These are phyloP conservation scores for Adrianichthys oophorus DNA, from an alignment of 2,797 vertebrate genomes.

Conservation along the genomic window DNA sequence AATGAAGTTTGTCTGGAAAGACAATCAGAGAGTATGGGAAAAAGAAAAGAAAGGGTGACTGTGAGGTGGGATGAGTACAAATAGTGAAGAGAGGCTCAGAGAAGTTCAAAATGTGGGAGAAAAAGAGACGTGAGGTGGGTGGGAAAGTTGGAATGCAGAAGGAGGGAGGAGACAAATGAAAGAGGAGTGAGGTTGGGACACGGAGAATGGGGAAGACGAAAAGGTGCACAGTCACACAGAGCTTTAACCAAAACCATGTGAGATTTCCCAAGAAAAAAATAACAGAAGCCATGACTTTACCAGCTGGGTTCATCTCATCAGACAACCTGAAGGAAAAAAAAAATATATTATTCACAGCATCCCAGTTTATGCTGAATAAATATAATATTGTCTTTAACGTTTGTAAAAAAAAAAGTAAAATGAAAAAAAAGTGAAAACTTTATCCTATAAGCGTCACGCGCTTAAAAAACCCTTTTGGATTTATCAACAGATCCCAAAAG, in stretches of 20 bases:
- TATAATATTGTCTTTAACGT: no score
- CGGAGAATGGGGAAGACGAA: conserved; percentile 24
- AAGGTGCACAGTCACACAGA: conserved; percentile 35
- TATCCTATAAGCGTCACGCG: no score
- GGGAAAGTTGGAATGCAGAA: conserved; percentile 57
- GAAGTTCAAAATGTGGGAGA: conserved; percentile 32
- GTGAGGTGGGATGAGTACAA: conserved; percentile 3
- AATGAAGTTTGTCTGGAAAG: conserved; percentile 70
- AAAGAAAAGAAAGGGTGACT: conserved; percentile 16
- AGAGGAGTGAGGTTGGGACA: conserved; percentile 42
- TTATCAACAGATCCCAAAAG: no score
- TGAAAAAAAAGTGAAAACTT: no score
- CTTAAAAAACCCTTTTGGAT: no score
- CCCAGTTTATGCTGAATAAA: conserved; percentile 20
- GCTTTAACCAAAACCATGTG: conserved; percentile 57
- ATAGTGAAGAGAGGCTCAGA: conserved; percentile 27
- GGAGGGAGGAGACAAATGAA: conserved; percentile 40
- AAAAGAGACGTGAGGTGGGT: conserved; percentile 52
- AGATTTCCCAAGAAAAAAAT: conserved; percentile 46
- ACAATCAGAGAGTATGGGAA: conserved; percentile 56
- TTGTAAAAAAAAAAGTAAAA: no score
- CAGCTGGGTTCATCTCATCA: conserved; percentile 25
- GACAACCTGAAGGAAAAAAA: conserved; percentile 33
- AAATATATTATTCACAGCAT: conserved; percentile 34
- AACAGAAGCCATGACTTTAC: conserved; percentile 62